Evolutionary conservation across 2,888 invertebrate genomes (phyloP), one percentile per base, ranked within the genome.

Genomic region (Nemoura dubitans): DNA sequence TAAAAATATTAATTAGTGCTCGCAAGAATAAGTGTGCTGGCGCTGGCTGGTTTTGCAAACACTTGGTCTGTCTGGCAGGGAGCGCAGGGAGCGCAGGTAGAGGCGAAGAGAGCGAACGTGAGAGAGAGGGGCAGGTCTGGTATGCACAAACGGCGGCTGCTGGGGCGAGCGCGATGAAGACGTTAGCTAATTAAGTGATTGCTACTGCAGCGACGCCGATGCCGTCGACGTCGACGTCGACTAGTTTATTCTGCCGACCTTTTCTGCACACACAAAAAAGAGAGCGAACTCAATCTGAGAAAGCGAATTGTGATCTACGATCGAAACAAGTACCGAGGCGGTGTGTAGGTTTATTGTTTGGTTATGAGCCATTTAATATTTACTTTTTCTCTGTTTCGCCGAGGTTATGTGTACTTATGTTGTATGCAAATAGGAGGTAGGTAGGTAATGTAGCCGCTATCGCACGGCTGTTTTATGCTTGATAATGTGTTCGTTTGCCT

Each of bases 1-100:
- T 86, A 86, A 86, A 82, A 86, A 84, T 83, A 84, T 84, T 86
- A 86, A 86, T 86, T 86, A 78, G 59, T 21, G 59, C n/a, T n/a
- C n/a, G 14, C 6, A 59, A 14, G 59, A 59, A 59, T 10, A 59
- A 59, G 21, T 59, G 78, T 29, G 29, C 29, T 28, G 85, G 76
- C 81, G 30, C 14, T 6, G 5, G 3, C 78, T 78, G 6, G 29
- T 10, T 59, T 14, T 3, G 59, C 21, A 59, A 59, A 59, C 59
- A 59, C 59, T 59, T 27, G 78, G 78, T 25, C 29, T 80, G 28
- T 27, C 29, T 29, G 14, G 81, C 25, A n/a, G 81, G 7, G 10
- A 1, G 25, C 81, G 59, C 59, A 59, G 59, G 59, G 3, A 59
- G 36, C 21, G 21, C 59, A 3, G 10, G 36, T 36, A 36, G 36